Conservation (phyloP, 2,888 invertebrate genomes). For the Miltochrista miniata region DNA sequence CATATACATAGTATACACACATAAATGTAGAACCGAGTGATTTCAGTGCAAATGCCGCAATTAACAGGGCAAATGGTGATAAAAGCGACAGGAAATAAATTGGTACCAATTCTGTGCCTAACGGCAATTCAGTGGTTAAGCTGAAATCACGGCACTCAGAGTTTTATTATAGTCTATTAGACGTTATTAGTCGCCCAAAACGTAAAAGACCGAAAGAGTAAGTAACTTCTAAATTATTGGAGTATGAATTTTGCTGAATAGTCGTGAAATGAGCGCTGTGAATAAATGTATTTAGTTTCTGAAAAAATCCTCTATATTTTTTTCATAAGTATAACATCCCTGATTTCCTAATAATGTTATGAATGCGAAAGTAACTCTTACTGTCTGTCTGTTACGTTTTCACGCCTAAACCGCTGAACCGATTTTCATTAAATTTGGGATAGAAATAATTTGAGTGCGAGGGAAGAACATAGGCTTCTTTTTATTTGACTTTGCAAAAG, state of each 20-base stretch:
- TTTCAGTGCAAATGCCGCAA: constrained; percentile 73
- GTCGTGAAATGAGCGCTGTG: no score
- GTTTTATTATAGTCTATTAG: constrained; percentile 46
- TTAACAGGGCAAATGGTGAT: constrained; percentile 68
- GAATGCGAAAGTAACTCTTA: no score
- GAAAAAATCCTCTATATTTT: no score
- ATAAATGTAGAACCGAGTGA: constrained; percentile 20
- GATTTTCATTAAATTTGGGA: no score
- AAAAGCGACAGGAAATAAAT: constrained; percentile 68
- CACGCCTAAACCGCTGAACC: no score
- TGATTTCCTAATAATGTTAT: no score
- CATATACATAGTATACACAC: not conserved
- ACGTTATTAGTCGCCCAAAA: constrained; percentile 38
- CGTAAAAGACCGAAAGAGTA: constrained; percentile 20
- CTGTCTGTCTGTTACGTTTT: no score
- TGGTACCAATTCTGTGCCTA: constrained; percentile 60
- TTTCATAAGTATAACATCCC: no score
- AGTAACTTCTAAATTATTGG: constrained; percentile 24
- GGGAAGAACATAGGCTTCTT: no score
- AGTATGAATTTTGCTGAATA: constrained; percentile 22
- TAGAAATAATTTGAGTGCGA: no score
- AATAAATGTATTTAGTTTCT: no score
- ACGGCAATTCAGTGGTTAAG: constrained; percentile 58
- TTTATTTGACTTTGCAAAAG: no score
- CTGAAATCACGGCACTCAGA: constrained; percentile 41